phyloP scores from a whole-genome alignment of 2,113 vertebrate species.

The Theristicus caerulescens region DNA sequence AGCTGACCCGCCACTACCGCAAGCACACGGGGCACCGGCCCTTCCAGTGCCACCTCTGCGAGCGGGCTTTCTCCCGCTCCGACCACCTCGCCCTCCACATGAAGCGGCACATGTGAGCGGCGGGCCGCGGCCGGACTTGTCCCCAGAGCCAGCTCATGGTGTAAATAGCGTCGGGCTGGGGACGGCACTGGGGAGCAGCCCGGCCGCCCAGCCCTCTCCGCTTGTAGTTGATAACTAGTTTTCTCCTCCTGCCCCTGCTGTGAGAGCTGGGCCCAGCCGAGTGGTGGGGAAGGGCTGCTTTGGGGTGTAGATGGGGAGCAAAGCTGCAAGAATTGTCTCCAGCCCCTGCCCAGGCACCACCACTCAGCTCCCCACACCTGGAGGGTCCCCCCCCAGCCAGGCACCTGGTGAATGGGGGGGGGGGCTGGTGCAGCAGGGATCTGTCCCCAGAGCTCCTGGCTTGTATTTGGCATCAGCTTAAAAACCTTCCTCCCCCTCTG shows the following conservation, averaged over 20 bases:
- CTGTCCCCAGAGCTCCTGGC: background rate
- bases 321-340: background rate
- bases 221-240: conserved; percentile 55
- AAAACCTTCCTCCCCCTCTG: background rate
- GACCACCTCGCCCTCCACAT: conserved; percentile 94
- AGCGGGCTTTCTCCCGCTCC: conserved; percentile 88
- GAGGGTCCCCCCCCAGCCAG: background rate
- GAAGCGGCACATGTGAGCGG: conserved; percentile 90
- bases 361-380: background rate
- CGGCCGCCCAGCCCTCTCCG: background rate
- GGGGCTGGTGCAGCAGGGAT: background rate
- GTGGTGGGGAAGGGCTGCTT: conserved; percentile 5
- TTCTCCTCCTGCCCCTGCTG: conserved; percentile 9
- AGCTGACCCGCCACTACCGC: conserved; percentile 89
- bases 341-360: background rate
- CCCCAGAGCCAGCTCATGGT: background rate
- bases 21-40: conserved; percentile 91
- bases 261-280: conserved; percentile 16
- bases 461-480: conserved; percentile 18
- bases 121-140: background rate
- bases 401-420: background rate
- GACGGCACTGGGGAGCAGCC: conserved; percentile 25
- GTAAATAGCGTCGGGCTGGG: conserved; percentile 19
- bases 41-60: conserved; percentile 90
- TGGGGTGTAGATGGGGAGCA: background rate